Evolutionary conservation across 2,888 invertebrate genomes (phyloP), one percentile per base, ranked within the genome.

Genomic region (Rotaria socialis): DNA sequence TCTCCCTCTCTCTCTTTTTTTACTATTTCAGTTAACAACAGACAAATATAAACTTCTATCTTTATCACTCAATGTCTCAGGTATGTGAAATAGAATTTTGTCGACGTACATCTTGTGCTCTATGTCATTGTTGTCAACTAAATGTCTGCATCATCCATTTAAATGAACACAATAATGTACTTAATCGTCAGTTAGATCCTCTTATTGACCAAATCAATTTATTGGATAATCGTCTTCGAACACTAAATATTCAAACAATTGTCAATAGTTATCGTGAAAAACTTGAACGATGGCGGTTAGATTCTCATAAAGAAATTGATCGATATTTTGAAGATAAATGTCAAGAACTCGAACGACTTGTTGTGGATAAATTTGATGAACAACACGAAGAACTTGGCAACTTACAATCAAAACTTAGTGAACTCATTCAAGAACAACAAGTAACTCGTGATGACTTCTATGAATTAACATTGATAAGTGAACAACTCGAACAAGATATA

Each of bases 101-200:
- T 14, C 24, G 47, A 24, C 80, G 80, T 47, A 8, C 8, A 24
- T 1, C 80, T 47, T n/a, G 80, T 47, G 80, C 80, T 47, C 14
- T 80, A 47, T 80, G 80, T 47, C 80, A 80, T 47, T 80, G 80
- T 47, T 80, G 80, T 47, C 14, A 43, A n/a, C n/a, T 47, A n/a
- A 47, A 80, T 14, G 4, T 80, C 0, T 80, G 80, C n/a, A 47
- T 80, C 4, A 19, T 80, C 24, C 80, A 80, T 80, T 47, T 80
- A 47, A 80, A 80, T 47, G 47, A 80, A 47, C 80, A 80, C 47
- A 47, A 80, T 47, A n/a, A 80, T 47, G 2, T 19, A 11, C 80
- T 80, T 47, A 80, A 47, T 11, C n/a, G 4, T 80, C 80, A 35
- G 47, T n/a, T 80, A 24, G 0, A 80, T 80, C 47, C 80, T 24